Evolutionary conservation across 2,113 vertebrate genomes (phyloP), one percentile per base, ranked within the genome.

Genomic region (Tapirus terrestris): DNA sequence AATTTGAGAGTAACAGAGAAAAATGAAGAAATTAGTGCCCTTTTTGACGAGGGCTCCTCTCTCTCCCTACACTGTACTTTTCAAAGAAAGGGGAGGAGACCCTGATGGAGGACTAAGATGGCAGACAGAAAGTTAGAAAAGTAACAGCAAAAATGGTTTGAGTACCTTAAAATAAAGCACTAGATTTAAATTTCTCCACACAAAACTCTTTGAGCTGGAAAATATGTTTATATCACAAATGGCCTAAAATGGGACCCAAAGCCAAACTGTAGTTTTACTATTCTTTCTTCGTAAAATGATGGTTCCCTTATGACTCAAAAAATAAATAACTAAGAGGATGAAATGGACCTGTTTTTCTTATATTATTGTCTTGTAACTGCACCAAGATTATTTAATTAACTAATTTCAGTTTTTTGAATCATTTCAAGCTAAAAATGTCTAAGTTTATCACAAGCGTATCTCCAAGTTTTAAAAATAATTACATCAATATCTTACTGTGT

Each of bases 341-440:
- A 96, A 97, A 75, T 95, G n/a, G n/a, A 88, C 61, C 33, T 94
- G 8, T 73, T 90, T 89, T 80, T 86, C 36, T 43, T 82, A 36
- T 63, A 36, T 39, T 77, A 36, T 39, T 77, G 95, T 61, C 70
- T 83, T 92, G 58, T n/a, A 90, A 93, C 7, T 67, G 2, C 36
- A 77, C 27, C 21, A 89, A 86, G 36, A 93, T 72, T 61, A 95
- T 81, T 95, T 89, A 96, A 77, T 63, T 81, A 72, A 51, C 56
- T 86, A 86, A 96, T 70, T 96, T 91, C 36, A 94, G 58, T 33
- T 92, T 91, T 91, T 60, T 33, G 6, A 96, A 94, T 86, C 13
- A 90, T 83, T 92, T 92, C 56, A 93, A 33, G 17, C 4, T 72
- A 95, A 81, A 91, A 82, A 91, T 27, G 45, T 43, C n/a, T 75